Base-by-base conservation (phyloP, 2,113 vertebrate species). In the Melanerpes aurifrons region DNA sequence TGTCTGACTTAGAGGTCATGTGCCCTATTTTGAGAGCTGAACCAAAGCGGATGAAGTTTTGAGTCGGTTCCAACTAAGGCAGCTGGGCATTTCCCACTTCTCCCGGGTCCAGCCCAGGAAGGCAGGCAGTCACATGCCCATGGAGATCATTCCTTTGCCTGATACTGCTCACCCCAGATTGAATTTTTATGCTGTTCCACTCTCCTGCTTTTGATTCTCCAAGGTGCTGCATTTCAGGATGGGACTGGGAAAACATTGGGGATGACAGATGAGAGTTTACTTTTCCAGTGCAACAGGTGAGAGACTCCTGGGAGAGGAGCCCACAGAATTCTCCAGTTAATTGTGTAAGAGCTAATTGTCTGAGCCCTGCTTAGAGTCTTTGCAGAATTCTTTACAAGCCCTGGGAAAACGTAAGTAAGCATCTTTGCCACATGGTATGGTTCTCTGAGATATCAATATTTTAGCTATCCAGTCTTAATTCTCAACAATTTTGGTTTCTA, bases 21-120 rank as follows among this genome's bases (percentile, higher is more conserved):
- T 96, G 94, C 91, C 94, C 96, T 94, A 93, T 96, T 96, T 96
- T 85, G 81, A 97, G 94, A 93, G 94, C 94, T 93, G 95, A 97
- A 97, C 96, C 95, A 95, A 96, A 97, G 95, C 92, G 92, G 94
- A 96, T 97, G 96, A 96, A 94, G 89, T 95, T 97, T 96, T 98
- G 97, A 97, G 90, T 90, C 29, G 2, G 73, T 96, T 97, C 96
- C 96, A 96, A 95, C 66, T 94, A 86, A 97, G 91, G 95, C 96
- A 97, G 96, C 96, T 97, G 96, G 96, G 93, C 96, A 97, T 97
- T 98, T 97, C 92, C 94, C 91, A 95, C 95, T 97, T 95, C 76
- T 71, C 64, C 72, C 95, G 67, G 89, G 82, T 96, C 89, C 70
- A 83, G 90, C 43, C 80, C 76, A 69, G 91, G 82, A 90, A 94